Evolutionary conservation across 1,140 invertebrate genomes (phyloP).

Genomic region (Tetraneura akinire): DNA sequence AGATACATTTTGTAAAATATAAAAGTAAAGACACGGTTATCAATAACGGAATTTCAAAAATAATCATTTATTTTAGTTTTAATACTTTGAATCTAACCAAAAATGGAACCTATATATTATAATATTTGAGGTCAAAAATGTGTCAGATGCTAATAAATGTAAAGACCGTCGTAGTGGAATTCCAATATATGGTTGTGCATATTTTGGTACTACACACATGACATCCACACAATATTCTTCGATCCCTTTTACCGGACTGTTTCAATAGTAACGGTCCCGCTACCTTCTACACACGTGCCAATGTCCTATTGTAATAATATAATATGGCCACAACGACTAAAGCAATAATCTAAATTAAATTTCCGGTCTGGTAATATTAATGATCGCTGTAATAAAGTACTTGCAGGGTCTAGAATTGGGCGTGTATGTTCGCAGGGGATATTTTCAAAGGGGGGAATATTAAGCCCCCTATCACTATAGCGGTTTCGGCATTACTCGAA

Average conservation of each 20-base stretch:
- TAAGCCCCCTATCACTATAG: no score
- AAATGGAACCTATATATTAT: no score
- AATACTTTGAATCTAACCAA: no score
- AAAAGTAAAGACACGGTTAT: no score
- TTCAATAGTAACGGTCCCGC: neutral
- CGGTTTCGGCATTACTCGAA: neutral
- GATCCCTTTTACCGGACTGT: neutral
- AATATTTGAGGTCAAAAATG: no score
- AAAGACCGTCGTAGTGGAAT: neutral
- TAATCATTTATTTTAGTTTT: no score
- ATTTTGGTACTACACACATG: neutral
- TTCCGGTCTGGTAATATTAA: conserved; percentile 35
- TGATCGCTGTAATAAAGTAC: neutral
- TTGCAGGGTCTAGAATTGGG: no score
- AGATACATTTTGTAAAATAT: no score
- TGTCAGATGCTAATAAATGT: no score
- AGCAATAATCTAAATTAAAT: conserved; percentile 45
- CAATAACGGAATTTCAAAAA: no score
- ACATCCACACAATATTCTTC: neutral
- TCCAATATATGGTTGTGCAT: neutral
- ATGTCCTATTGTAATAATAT: neutral
- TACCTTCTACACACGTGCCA: neutral
- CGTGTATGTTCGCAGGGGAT: no score
- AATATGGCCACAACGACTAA: neutral
- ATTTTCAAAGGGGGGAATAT: no score